Percentiles rank a stretch among this genome's conserved stretches.
Evolutionary conservation across 2,797 vertebrate species (phyloP).

Genomic region (Astyanax mexicanus): DNA sequence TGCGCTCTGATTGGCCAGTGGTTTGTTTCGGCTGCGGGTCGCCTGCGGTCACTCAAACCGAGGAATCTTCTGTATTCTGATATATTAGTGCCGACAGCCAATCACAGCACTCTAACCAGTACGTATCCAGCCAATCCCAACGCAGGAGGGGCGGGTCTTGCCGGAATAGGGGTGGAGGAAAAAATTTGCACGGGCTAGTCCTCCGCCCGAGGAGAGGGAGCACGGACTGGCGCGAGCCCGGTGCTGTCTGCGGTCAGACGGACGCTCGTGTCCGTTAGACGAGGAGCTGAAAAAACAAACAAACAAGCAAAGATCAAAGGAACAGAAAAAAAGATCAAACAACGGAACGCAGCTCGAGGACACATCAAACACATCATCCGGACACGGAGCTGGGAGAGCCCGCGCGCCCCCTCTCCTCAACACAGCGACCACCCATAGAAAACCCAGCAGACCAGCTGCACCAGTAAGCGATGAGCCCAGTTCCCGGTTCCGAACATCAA

Average conservation of each 20-base stretch:
- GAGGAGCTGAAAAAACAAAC: slow-evolving; percentile 30
- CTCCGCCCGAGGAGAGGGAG: slow-evolving; percentile 62
- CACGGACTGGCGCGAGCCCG: slow-evolving; percentile 81
- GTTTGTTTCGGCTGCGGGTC: neutral
- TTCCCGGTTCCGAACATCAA: too few relatives aligned
- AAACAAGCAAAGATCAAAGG: slow-evolving; percentile 29
- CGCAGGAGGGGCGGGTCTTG: neutral
- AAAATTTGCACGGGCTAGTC: slow-evolving; percentile 17
- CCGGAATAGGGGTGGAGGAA: slow-evolving; percentile 12
- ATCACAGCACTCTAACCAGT: neutral
- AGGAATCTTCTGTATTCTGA: neutral
- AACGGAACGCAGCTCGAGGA: slow-evolving; percentile 38
- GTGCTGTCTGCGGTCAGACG: slow-evolving; percentile 76
- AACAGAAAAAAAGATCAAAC: too few relatives aligned
- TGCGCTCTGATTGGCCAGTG: neutral
- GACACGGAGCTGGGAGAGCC: slow-evolving; percentile 70
- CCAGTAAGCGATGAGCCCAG: slow-evolving; percentile 75
- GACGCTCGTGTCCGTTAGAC: slow-evolving; percentile 71
- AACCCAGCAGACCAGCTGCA: slow-evolving; percentile 76
- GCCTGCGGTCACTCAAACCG: neutral
- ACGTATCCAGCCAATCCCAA: slow-evolving; percentile 13
- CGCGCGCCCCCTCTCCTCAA: slow-evolving; percentile 63
- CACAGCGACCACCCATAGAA: slow-evolving; percentile 75
- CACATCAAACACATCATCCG: slow-evolving; percentile 70
- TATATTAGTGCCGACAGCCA: neutral